phyloP scores from a whole-genome alignment of 2,113 vertebrate species.

The Ctenodactylus gundi region DNA sequence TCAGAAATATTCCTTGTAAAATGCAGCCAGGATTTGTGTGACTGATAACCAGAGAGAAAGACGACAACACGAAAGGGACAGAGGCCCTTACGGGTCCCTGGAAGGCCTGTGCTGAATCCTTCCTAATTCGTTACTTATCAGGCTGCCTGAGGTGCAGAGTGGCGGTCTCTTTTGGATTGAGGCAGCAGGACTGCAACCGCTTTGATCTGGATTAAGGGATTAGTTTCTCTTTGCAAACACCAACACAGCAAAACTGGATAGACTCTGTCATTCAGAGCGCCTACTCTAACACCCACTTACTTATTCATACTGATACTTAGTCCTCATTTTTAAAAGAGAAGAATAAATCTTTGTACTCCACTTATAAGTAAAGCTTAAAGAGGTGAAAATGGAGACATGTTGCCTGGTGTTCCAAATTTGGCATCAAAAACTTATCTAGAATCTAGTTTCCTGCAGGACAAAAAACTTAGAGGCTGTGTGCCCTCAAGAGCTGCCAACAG shows the following conservation, averaged over 20 bases:
- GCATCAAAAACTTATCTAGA: background rate
- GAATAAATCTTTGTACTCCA: background rate
- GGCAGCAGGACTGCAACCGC: background rate
- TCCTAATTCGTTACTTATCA: background rate
- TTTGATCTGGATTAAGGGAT: background rate
- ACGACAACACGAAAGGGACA: no score
- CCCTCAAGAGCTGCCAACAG: background rate
- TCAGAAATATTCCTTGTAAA: constrained; percentile 35
- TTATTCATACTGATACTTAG: background rate
- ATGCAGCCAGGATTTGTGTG: constrained; percentile 1
- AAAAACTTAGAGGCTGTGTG: background rate
- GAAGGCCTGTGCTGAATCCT: background rate
- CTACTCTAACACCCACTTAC: background rate
- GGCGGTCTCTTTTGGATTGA: background rate
- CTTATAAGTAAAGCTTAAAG: constrained; percentile 26
- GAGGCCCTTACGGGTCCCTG: background rate
- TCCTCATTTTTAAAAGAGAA: background rate
- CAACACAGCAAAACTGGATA: background rate
- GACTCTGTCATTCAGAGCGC: background rate
- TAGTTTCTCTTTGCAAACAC: background rate
- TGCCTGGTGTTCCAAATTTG: background rate
- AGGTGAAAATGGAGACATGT: background rate
- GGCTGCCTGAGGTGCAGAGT: background rate
- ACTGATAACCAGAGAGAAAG: background rate
- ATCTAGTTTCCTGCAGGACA: background rate